Evolutionary conservation across 2,113 vertebrate genomes (phyloP).

Genomic region (Taxidea taxus): DNA sequence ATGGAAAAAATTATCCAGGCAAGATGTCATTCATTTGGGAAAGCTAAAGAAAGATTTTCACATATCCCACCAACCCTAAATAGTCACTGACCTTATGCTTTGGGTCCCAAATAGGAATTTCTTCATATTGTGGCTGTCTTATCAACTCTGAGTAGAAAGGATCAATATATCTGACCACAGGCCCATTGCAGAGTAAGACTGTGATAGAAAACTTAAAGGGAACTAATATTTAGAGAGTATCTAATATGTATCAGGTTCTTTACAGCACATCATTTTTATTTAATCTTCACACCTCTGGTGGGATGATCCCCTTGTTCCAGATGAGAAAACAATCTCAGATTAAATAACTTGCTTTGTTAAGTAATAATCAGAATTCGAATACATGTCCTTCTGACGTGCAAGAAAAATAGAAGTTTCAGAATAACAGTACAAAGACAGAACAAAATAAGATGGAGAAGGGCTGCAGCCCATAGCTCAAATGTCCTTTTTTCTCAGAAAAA

Average conservation of each 20-base stretch:
- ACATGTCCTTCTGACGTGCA: background rate
- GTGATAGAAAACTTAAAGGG: background rate
- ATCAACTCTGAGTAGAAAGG: background rate
- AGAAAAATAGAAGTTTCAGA: slow-evolving; percentile 2
- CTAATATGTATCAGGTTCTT: background rate
- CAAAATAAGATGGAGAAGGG: background rate
- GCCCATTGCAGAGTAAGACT: background rate
- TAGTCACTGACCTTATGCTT: background rate
- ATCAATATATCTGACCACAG: background rate
- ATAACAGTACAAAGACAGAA: background rate
- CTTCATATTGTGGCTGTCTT: background rate
- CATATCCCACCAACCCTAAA: background rate
- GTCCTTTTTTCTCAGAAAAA: background rate
- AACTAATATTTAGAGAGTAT: background rate
- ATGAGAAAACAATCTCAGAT: background rate
- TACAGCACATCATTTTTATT: background rate
- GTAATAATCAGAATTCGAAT: background rate
- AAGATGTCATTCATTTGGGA: slow-evolving; percentile 49
- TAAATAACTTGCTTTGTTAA: background rate
- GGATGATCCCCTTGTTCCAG: background rate
- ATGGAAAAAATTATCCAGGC: slow-evolving; percentile 27
- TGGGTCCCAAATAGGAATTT: background rate
- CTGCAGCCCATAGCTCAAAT: background rate
- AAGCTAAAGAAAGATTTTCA: slow-evolving; percentile 45
- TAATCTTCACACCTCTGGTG: background rate